Conservation (phyloP, 2,113 vertebrate genomes). For the Carollia perspicillata region DNA sequence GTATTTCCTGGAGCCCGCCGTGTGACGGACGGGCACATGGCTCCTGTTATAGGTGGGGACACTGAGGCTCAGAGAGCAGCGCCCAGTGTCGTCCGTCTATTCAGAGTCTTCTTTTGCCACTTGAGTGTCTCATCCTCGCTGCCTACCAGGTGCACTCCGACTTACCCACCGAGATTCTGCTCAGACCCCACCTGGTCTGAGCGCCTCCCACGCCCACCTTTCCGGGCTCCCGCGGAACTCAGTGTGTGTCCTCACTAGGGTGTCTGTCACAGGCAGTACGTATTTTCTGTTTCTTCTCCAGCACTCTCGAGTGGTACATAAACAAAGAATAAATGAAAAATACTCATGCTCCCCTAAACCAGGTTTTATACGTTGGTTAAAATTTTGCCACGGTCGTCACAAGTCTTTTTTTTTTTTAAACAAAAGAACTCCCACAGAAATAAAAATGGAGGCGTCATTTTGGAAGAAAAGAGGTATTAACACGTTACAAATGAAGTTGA, state of each 20-base stretch:
- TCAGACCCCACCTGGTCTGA: neutral
- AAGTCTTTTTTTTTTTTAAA: neutral
- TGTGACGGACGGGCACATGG: neutral
- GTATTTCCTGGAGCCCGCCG: neutral
- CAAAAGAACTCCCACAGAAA: neutral
- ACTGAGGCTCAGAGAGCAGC: neutral
- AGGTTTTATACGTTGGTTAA: neutral
- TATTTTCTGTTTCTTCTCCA: neutral
- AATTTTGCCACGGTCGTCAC: neutral
- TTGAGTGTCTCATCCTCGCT: fast-evolving
- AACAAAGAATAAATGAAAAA: neutral
- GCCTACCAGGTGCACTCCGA: neutral
- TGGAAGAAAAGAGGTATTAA: neutral
- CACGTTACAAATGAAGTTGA: neutral
- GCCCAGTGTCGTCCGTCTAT: fast-evolving
- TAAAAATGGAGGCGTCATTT: neutral
- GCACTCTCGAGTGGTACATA: neutral
- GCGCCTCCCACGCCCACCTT: neutral
- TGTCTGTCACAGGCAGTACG: neutral
- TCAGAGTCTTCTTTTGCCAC: neutral
- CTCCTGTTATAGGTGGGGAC: neutral
- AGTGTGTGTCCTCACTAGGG: neutral
- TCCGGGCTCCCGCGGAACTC: neutral
- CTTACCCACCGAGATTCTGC: neutral
- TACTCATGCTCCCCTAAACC: neutral